phyloP scores from a whole-genome alignment of 2,888 invertebrate genomes.

The Hypercompe scribonia region DNA sequence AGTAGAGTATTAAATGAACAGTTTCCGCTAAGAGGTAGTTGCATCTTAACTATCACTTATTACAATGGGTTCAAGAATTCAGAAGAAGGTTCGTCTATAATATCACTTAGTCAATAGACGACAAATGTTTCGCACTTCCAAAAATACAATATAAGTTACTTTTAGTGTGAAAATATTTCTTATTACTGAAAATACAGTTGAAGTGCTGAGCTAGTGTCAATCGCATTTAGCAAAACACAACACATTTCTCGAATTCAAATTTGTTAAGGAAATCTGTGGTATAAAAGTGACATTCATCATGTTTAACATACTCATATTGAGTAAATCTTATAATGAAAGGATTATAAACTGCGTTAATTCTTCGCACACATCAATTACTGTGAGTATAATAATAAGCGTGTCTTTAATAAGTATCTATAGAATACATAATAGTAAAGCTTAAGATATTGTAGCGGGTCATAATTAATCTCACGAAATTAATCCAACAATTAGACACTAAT shows the following conservation, averaged over 20 bases:
- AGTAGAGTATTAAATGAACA: too few species aligned
- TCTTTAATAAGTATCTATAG: constrained; percentile 18
- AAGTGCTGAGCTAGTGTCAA: not conserved
- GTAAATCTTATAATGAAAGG: constrained; percentile 7
- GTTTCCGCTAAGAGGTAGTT: too few species aligned
- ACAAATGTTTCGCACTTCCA: not conserved
- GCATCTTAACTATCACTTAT: too few species aligned
- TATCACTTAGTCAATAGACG: too few species aligned
- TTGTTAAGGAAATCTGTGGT: not conserved
- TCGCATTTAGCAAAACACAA: not conserved
- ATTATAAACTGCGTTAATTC: constrained; percentile 10
- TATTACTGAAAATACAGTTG: too few species aligned
- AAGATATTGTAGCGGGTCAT: constrained; percentile 47
- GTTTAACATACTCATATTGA: not conserved
- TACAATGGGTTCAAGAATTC: not conserved
- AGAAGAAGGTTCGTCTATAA: too few species aligned
- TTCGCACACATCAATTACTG: constrained; percentile 30
- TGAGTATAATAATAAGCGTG: constrained; percentile 40
- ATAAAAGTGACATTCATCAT: not conserved
- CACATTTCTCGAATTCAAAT: not conserved
- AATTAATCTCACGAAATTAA: constrained; percentile 67
- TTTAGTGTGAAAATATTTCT: not conserved
- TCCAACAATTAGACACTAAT: constrained; percentile 61
- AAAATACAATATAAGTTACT: not conserved
- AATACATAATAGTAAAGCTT: constrained; percentile 32